These are phyloP conservation scores for Harpalus rubripes DNA, from an alignment of 2,888 invertebrate species.

Conservation along the genomic window DNA sequence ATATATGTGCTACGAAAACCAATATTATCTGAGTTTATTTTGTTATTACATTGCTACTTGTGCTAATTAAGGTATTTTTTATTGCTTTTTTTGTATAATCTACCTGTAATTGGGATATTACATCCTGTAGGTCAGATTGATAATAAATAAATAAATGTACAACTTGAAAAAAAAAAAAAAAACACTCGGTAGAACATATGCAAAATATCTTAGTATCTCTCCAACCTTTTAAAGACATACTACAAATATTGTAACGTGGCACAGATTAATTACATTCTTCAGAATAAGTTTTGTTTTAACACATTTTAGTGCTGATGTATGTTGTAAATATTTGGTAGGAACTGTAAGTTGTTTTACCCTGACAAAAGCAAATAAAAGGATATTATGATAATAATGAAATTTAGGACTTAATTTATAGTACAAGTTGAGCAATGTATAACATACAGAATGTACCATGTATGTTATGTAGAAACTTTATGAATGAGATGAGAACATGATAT, in stretches of 20 bases:
- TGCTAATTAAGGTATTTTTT: too few relatives aligned
- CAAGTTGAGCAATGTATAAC: slow-evolving; percentile 36
- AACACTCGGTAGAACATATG: too few relatives aligned
- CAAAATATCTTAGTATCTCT: too few relatives aligned
- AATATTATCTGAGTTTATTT: too few relatives aligned
- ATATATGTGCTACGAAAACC: too few relatives aligned
- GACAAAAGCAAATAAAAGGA: slow-evolving; percentile 26
- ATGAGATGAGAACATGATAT: not conserved
- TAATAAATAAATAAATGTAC: too few relatives aligned
- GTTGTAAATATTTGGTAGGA: slow-evolving; percentile 32
- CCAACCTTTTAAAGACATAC: not conserved
- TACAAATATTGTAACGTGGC: not conserved
- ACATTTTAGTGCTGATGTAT: slow-evolving; percentile 1
- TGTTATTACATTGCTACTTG: too few relatives aligned
- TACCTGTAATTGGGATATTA: too few relatives aligned
- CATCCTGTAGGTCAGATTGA: too few relatives aligned
- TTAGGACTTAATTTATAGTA: slow-evolving; percentile 30
- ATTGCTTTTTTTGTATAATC: too few relatives aligned
- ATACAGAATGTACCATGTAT: not conserved
- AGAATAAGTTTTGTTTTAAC: not conserved
- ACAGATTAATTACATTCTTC: not conserved
- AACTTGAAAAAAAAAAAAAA: too few relatives aligned
- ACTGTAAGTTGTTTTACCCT: slow-evolving; percentile 19
- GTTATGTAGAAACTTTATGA: not conserved
- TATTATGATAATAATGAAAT: slow-evolving; percentile 32